phyloP scores from a whole-genome alignment of 2,888 invertebrate genomes.

The Dasypolia templi region DNA sequence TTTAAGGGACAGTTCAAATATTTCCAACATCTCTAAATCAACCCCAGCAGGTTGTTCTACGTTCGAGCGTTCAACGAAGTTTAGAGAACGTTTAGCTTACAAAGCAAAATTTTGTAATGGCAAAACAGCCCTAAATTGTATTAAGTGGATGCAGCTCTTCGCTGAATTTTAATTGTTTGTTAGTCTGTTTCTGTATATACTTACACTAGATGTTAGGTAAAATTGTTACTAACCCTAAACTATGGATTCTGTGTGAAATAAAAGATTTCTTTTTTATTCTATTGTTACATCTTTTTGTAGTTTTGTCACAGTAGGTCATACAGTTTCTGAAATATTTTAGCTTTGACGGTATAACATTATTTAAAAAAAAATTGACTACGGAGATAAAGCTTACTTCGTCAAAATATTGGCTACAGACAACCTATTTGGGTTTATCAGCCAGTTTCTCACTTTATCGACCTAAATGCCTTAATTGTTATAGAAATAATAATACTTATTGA shows the following conservation, averaged over 20 bases:
- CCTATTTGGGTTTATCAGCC: neutral
- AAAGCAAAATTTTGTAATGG: neutral
- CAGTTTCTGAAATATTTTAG: neutral
- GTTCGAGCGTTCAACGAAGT: neutral
- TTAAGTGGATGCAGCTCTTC: neutral
- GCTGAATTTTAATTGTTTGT: neutral
- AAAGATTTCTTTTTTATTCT: neutral
- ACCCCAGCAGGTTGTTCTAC: neutral
- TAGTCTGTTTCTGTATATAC: neutral
- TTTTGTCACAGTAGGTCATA: neutral
- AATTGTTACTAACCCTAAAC: neutral
- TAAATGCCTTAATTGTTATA: neutral
- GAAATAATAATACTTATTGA: neutral
- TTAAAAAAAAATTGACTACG: neutral
- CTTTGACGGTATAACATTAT: neutral
- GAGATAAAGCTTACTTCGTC: neutral
- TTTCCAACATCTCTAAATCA: neutral
- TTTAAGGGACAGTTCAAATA: neutral
- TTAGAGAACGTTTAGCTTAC: neutral
- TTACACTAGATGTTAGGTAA: neutral
- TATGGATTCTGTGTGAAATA: neutral
- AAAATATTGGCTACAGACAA: neutral
- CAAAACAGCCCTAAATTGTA: neutral
- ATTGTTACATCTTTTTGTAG: neutral
- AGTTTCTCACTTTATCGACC: no score